Evolutionary conservation across 1,140 invertebrate species (phyloP), one percentile per base, ranked within the genome.

Genomic region (Marisa cornuarietis): DNA sequence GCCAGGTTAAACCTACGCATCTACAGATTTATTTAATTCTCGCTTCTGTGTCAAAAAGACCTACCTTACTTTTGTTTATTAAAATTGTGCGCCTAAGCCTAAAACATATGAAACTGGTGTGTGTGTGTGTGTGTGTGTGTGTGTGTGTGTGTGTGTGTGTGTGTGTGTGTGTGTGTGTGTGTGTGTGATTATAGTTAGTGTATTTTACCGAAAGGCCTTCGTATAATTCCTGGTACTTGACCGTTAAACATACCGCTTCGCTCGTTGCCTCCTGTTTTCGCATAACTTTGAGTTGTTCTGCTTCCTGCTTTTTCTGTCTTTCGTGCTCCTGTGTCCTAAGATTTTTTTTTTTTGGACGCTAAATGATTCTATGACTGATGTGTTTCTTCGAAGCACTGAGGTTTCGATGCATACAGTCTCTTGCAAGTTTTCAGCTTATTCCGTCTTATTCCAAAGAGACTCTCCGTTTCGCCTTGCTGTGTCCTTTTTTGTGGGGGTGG

Each of bases 21-120:
- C 65, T n/a, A 22, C 65, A n/a, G 22, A 31, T 11, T 13, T 31
- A 68, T 16, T 68, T 31, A 3, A 6, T 31, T 31, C 65, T 16
- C 22, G 11, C n/a, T n/a, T 68, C n/a, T 5, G 11, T 24, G 11
- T 68, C 65, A 68, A n/a, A 68, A 14, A 24, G 18, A 63, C 18
- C 18, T 7, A 63, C 7, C 62, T 20, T 3, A 63, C 18, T 63
- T 3, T 18, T n/a, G 7, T 63, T 63, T 18, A 18, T 63, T 7
- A 3, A n/a, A 54, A 80, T 31, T 0, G 77, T 42, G 51, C 76
- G 77, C 76, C 26, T 77, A 1, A 51, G 73, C 76, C 77, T 72
- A 65, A 26, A 31, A 65, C 13, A 79, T 65, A n/a, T n/a, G n/a
- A n/a, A n/a, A n/a, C n/a, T n/a, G n/a, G n/a, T 79, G 13, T 62